Conservation (phyloP, 2,888 invertebrate species). For the Sesia bembeciformis region DNA sequence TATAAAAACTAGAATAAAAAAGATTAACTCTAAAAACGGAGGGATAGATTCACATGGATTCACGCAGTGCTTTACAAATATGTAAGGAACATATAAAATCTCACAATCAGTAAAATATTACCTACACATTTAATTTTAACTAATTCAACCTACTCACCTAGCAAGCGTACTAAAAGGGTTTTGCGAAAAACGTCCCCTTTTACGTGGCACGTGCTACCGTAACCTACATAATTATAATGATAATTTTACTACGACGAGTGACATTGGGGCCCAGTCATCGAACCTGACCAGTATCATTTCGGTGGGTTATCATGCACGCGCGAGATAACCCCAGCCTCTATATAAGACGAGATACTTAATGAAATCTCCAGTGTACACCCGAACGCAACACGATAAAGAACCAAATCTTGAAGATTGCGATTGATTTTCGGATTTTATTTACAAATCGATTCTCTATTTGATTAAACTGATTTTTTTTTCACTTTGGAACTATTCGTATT, state of each 20-base stretch:
- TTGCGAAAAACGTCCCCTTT: not conserved
- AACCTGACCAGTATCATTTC: constrained; percentile 42
- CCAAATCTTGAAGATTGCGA: constrained; percentile 5
- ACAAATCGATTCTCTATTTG: not conserved
- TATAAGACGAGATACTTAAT: constrained; percentile 38
- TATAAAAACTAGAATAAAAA: too few species aligned
- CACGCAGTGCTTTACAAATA: too few species aligned
- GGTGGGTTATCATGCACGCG: constrained; percentile 64
- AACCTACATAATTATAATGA: constrained; percentile 18
- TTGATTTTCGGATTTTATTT: not conserved
- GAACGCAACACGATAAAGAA: constrained; percentile 35
- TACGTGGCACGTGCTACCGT: not conserved
- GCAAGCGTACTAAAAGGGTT: too few species aligned
- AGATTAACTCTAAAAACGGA: too few species aligned
- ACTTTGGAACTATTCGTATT: not conserved
- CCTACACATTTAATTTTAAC: too few species aligned
- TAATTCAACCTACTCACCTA: too few species aligned
- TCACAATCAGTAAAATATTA: too few species aligned
- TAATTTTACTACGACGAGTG: constrained; percentile 62
- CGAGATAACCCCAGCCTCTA: constrained; percentile 55
- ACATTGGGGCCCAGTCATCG: constrained; percentile 68
- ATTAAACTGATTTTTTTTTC: too few species aligned
- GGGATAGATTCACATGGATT: too few species aligned
- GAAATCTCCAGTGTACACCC: constrained; percentile 42
- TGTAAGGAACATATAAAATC: too few species aligned